Evolutionary conservation across 2,797 vertebrate genomes (phyloP).

Genomic region (Graptemys geographica): DNA sequence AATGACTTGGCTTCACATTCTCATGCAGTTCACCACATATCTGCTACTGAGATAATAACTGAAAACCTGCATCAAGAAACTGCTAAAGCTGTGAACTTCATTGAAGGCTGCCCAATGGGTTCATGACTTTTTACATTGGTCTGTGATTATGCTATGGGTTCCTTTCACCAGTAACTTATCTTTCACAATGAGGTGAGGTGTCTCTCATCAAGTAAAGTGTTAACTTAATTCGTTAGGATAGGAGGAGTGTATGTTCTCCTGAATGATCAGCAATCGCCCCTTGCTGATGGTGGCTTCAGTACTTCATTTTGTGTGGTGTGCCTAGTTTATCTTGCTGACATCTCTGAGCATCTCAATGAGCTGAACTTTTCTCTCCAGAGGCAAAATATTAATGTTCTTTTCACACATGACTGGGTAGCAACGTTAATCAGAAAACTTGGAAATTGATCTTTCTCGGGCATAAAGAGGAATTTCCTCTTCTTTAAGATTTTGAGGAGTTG

Average conservation of each 20-base stretch:
- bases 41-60: background rate
- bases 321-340: slow-evolving; percentile 54
- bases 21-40: background rate
- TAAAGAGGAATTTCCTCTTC: slow-evolving; percentile 5
- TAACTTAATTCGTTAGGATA: slow-evolving; percentile 4
- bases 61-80: background rate
- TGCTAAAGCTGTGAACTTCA: background rate
- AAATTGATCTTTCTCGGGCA: background rate
- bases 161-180: background rate
- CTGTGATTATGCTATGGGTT: background rate
- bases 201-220: slow-evolving; percentile 16
- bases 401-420: slow-evolving; percentile 45
- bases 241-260: background rate
- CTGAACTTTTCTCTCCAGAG: slow-evolving; percentile 32
- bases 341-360: slow-evolving; percentile 49
- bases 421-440: slow-evolving; percentile 24
- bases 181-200: background rate
- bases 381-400: slow-evolving; percentile 17
- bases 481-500: background rate
- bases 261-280: slow-evolving; percentile 38
- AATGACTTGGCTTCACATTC: background rate
- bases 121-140: background rate
- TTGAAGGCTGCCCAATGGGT: background rate
- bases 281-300: slow-evolving; percentile 34
- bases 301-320: slow-evolving; percentile 52